Conservation (phyloP, 2,113 vertebrate genomes). For the Aspidoscelis tigris region DNA sequence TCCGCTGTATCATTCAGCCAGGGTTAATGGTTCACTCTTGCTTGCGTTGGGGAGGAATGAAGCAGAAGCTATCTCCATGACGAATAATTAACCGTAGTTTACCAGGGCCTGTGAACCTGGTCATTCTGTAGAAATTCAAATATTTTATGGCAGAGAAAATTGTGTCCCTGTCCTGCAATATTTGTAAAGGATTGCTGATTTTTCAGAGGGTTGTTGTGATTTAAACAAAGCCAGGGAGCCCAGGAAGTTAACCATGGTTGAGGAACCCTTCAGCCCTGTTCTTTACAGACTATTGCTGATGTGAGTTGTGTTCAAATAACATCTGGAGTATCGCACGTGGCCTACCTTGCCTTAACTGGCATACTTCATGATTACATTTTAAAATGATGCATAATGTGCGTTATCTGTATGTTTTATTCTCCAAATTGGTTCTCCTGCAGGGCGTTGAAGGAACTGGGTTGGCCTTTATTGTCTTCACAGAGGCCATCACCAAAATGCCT, state of each 20-base stretch:
- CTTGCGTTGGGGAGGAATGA: neutral
- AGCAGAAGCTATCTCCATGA: neutral
- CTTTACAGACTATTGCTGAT: too few species aligned
- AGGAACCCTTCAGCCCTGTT: too few species aligned
- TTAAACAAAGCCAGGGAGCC: neutral
- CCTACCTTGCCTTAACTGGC: neutral
- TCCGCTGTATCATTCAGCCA: neutral
- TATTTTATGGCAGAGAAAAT: neutral
- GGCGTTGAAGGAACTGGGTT: conserved; percentile 93
- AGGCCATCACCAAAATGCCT: conserved; percentile 95
- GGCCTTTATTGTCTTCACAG: conserved; percentile 93
- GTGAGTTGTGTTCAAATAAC: too few species aligned
- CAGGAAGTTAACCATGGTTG: neutral
- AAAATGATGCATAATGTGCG: accelerated
- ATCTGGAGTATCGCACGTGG: too few species aligned
- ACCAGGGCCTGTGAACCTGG: neutral
- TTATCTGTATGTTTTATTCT: neutral
- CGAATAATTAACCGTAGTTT: neutral
- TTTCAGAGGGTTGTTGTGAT: neutral
- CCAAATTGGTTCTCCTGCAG: conserved; percentile 65
- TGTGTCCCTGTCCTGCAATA: neutral
- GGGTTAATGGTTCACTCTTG: neutral
- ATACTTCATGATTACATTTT: neutral
- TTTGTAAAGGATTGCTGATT: neutral
- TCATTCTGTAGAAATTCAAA: neutral